Evolutionary conservation across 2,888 invertebrate genomes (phyloP).

Genomic region (Leptarthrus brevirostris): DNA sequence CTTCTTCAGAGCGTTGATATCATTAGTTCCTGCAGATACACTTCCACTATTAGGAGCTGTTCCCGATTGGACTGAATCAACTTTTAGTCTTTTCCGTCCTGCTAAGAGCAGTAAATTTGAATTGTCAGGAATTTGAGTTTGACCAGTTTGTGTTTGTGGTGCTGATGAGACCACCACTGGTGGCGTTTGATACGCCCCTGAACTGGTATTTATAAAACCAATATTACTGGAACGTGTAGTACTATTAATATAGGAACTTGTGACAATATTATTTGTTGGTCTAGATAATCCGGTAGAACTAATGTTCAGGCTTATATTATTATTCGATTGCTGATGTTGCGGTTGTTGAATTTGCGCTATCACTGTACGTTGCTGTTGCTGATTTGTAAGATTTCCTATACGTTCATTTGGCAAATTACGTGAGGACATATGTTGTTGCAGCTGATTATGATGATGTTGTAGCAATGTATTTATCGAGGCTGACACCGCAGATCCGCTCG

Average conservation of each 20-base stretch:
- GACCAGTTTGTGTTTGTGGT: background rate
- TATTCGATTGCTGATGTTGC: constrained; percentile 58
- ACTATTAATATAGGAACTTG: constrained; percentile 55
- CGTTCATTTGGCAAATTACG: constrained; percentile 35
- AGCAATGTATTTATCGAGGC: constrained; percentile 56
- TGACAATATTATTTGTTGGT: constrained; percentile 49
- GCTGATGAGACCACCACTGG: constrained; percentile 5
- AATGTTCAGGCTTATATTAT: constrained; percentile 32
- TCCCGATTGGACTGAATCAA: constrained; percentile 23
- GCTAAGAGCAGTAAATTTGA: constrained; percentile 2
- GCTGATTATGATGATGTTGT: constrained; percentile 58
- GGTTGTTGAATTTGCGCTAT: constrained; percentile 52
- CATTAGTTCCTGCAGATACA: constrained; percentile 57
- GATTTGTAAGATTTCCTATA: constrained; percentile 24
- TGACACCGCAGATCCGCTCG: constrained; percentile 58
- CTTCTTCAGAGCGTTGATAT: constrained; percentile 71
- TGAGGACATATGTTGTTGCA: constrained; percentile 56
- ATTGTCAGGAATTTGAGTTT: constrained; percentile 21
- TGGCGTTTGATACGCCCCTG: background rate
- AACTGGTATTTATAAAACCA: constrained; percentile 9
- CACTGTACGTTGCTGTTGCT: constrained; percentile 54
- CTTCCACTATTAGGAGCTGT: constrained; percentile 23
- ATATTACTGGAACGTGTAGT: constrained; percentile 47
- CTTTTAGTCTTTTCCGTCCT: constrained; percentile 54
- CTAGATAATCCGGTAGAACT: constrained; percentile 16